A percentile compares a stretch with the other conserved stretches of the same genome.
Evolutionary conservation across 2,888 invertebrate species (phyloP).

Genomic region (Chrysopilus asiliformis): DNA sequence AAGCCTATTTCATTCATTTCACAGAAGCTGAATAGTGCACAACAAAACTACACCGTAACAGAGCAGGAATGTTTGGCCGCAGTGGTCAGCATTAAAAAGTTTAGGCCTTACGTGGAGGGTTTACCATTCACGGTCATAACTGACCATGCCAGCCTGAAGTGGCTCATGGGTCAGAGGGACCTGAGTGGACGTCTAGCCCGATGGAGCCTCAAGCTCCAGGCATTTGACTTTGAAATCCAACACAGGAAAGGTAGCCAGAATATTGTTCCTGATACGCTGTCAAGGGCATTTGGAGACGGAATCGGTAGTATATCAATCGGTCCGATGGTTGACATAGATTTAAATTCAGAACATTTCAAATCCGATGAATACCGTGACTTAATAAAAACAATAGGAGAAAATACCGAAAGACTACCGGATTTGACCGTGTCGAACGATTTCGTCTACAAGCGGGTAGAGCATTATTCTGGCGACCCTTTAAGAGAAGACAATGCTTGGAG

Average conservation of each 20-base stretch:
- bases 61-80: constrained; percentile 20
- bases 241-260: constrained; percentile 19
- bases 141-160: too few species aligned
- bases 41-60: constrained; percentile 11
- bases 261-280: constrained; percentile 20
- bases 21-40: constrained; percentile 1
- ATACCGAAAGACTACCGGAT: constrained; percentile 8
- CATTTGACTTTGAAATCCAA: constrained; percentile 14
- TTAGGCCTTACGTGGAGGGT: constrained; percentile 17
- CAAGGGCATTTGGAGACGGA: constrained; percentile 10
- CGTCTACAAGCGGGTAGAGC: constrained; percentile 9
- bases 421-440: constrained; percentile 9
- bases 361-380: too few species aligned
- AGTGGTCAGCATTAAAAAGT: constrained; percentile 19
- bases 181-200: too few species aligned
- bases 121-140: too few species aligned
- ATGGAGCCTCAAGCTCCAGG: too few species aligned
- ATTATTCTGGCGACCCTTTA: constrained; percentile 1
- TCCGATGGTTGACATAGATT: neutral
- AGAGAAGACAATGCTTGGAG: constrained; percentile 12
- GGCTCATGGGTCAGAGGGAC: too few species aligned
- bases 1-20: constrained; percentile 8
- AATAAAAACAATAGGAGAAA: constrained; percentile 1
- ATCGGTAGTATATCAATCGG: neutral
- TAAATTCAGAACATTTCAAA: constrained; percentile 2